Base-by-base conservation (phyloP, 2,888 invertebrate species). In the Tenthredo amoena region DNA sequence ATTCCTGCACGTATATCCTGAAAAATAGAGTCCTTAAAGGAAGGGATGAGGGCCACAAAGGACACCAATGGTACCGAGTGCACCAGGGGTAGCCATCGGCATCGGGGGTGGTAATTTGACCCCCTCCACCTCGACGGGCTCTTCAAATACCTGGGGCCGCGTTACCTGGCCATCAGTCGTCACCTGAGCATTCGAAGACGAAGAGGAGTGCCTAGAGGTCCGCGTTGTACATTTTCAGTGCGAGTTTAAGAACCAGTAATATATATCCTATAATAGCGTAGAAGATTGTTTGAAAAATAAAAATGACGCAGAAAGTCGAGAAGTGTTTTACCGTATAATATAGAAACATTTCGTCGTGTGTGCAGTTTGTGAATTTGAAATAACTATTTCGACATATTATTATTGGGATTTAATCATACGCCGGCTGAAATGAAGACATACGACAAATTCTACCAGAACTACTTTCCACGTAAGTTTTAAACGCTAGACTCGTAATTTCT, bases 381-480 rank as follows among this genome's bases (percentile, higher is more conserved):
- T 12, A 18, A 81, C 34, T 77, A 40, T 34, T 40, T 40, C 62
- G 9, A 15, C 58, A 0, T 81, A 40, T 9, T 72, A 58, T 40
- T 34, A 40, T 77, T 77, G 26, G 77, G 68, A 83, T 31, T 43
- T 37, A 83, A 15, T 47, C 68, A 37, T 47, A 62, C 15, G 4
- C 47, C 7, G 6, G 26, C 21, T 31, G 83, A 62, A 83, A 83
- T 83, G 83, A 83, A 43, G 74, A 90, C 89, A 88, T 87, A 87
- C 85, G 85, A 87, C 65, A 85, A 86, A 50, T 85, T 85, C 81
- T 88, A 88, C 85, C 82, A 81, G 37, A 86, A 81, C 12, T 79
- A 88, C 62, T 84, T 86, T 15, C 86, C 89, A 85, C 65, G 90
- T 90, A 82, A 90, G 90, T 90, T 83, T 62, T 34, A 55, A 43